Base-by-base conservation (phyloP, 2,797 vertebrate species). In the Synaphobranchus kaupii region DNA sequence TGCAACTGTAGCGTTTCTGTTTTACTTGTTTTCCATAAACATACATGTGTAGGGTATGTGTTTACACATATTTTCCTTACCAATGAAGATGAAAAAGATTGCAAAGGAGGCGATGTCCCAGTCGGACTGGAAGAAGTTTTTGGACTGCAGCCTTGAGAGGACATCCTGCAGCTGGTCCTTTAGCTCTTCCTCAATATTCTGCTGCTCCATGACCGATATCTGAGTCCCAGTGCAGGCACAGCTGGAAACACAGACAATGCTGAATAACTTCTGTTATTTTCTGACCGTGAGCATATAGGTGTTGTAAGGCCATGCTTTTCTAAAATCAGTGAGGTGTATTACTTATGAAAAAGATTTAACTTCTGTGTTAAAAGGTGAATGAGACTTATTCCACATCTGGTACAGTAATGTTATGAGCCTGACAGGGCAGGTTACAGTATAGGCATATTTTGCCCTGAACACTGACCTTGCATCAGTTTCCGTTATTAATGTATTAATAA, bases 31-130 rank as follows among this genome's bases (percentile, higher is more conserved):
- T 66, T 25, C 22, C 10, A 56, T 66, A 25, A 66, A 28, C 7
- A 9, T 66, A 25, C 10, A 10, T 7, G 20, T 17, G 39, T 39
- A 39, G 39, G 39, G 1, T 39, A 22, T 25, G 58, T 60, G 0
- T 20, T 63, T 25, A 63, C 5, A 63, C 2, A 56, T 10, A 56
- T 22, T 39, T 68, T 84, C 88, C 96, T 95, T 91, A 97, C 97
- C 97, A 0, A 97, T 92, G 85, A 98, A 97, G 66, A 94, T 93
- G 89, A 97, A 96, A 91, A 97, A 97, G 88, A 97, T 34, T 0
- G 93, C 94, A 0, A 96, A 97, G 0, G 96, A 95, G 0, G 92
- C 96, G 0, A 95, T 96, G 91, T 98, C 97, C 97, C 97, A 98
- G 85, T 95, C 91, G 0, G 97, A 97, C 93, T 97, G 96, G 91